Base-by-base conservation (phyloP, 1,140 invertebrate genomes). In the Oscheius sp. region DNA sequence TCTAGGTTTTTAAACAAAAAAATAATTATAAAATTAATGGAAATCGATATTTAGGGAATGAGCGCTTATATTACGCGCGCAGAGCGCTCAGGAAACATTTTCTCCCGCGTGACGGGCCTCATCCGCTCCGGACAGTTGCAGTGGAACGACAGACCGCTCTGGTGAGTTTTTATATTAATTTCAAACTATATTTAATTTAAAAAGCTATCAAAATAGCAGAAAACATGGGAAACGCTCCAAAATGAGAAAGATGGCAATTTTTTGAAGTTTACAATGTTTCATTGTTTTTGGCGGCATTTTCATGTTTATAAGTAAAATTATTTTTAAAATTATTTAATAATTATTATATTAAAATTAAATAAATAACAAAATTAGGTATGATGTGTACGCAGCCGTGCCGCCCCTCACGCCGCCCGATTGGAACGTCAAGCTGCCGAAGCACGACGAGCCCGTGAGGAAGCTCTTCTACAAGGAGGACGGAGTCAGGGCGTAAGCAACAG, bases 401-500 rank as follows among this genome's bases (percentile, higher is more conserved):
- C 93, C 94, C 1, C 89, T 90, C 76, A 84, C 88, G 46, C 90
- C 92, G 80, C 93, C 93, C 7, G 85, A 85, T 42, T 92, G 87
- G 85, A 88, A 90, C 55, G 87, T 91, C 79, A 87, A 88, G 31
- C 86, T 87, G 35, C 86, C 88, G 0, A 85, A 88, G 20, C 85
- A 88, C 36, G 82, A 88, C 52, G 64, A 77, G 34, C 77, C 77
- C 0, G 85, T 93, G 13, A 87, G 83, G 77, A 84, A 89, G 55
- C 93, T 95, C 71, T 90, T 93, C 68, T 95, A 95, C 79, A 86
- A 89, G 75, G 93, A 95, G 88, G 94, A 96, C 87, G 82, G 87
- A 63, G 87, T 93, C 18, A 88, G 93, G 89, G 91, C 90, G 92
- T 93, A 89, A 88, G 89, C 84, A 15, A 26, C 59, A 35, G 38